A percentile compares a stretch with the other conserved stretches of the same genome.
phyloP scores from a whole-genome alignment of 2,113 vertebrate species.

The Willisornis vidua region DNA sequence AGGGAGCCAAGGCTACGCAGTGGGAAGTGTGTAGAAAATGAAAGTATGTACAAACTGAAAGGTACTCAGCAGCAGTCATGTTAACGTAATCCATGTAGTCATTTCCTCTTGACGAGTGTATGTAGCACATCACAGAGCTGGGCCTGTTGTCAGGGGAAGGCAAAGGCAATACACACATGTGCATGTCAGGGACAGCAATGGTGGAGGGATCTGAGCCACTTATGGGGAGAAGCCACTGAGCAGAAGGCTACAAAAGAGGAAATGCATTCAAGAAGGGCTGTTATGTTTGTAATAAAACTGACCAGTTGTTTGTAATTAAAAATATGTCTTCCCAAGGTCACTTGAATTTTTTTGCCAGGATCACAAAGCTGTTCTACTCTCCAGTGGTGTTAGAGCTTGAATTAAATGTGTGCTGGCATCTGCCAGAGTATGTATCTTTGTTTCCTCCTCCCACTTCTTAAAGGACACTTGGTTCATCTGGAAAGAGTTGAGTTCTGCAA shows the following conservation, averaged over 20 bases:
- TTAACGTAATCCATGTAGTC: background rate
- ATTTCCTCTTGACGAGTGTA: background rate
- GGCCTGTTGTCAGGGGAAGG: background rate
- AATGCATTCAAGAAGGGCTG: background rate
- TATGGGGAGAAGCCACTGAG: background rate
- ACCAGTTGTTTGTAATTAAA: slow-evolving; percentile 6
- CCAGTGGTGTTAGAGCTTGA: slow-evolving; percentile 33
- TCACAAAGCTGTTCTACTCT: slow-evolving; percentile 47
- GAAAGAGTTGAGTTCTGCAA: background rate
- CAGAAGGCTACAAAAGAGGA: background rate
- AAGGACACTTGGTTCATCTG: background rate
- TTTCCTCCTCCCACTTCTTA: background rate
- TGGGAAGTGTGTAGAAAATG: background rate
- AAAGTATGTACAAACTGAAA: background rate
- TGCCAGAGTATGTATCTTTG: slow-evolving; percentile 7
- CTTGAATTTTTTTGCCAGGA: background rate
- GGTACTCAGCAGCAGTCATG: background rate
- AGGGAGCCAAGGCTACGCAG: background rate
- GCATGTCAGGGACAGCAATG: background rate
- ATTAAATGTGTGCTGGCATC: slow-evolving; percentile 40
- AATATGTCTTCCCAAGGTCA: background rate
- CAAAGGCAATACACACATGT: background rate
- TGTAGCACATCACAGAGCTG: background rate
- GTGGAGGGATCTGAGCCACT: rapidly evolving
- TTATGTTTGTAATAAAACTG: background rate